Percentiles rank a stretch among this genome's conserved stretches.
These are phyloP conservation scores for Hydrotaea cyrtoneurina DNA, from an alignment of 2,888 invertebrate species.

Conservation along the genomic window DNA sequence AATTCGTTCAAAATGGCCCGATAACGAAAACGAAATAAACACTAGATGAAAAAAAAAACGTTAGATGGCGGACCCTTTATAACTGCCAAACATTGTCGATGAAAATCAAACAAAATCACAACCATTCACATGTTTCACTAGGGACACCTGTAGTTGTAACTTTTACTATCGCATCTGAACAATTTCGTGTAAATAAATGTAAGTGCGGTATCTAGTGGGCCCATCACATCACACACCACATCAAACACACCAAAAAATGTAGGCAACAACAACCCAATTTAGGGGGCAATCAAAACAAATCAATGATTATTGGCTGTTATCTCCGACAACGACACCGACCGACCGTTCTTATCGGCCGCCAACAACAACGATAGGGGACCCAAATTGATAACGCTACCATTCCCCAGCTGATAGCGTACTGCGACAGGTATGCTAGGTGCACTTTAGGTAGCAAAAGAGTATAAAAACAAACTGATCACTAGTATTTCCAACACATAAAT, in stretches of 20 bases:
- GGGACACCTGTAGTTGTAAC: neutral
- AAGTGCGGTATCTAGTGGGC: neutral
- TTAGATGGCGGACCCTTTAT: no score
- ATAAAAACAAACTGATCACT: constrained; percentile 4
- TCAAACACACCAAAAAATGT: neutral
- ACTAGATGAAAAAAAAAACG: no score
- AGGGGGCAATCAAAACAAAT: constrained; percentile 21
- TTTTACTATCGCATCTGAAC: neutral
- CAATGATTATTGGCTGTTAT: neutral
- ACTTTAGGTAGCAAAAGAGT: constrained; percentile 38
- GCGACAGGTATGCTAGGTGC: neutral
- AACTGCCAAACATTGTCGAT: no score
- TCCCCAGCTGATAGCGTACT: neutral
- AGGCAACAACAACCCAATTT: neutral
- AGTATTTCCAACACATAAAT: neutral
- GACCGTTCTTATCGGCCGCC: neutral
- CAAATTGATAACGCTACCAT: neutral
- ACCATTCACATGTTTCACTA: no score
- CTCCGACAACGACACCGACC: neutral
- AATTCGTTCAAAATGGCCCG: no score
- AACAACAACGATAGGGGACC: neutral
- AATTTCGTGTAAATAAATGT: neutral
- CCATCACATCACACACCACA: neutral
- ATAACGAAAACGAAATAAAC: no score
- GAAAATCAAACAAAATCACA: no score